These are phyloP conservation scores for Gopherus evgoodei DNA, from an alignment of 2,113 vertebrate genomes.

Conservation along the genomic window DNA sequence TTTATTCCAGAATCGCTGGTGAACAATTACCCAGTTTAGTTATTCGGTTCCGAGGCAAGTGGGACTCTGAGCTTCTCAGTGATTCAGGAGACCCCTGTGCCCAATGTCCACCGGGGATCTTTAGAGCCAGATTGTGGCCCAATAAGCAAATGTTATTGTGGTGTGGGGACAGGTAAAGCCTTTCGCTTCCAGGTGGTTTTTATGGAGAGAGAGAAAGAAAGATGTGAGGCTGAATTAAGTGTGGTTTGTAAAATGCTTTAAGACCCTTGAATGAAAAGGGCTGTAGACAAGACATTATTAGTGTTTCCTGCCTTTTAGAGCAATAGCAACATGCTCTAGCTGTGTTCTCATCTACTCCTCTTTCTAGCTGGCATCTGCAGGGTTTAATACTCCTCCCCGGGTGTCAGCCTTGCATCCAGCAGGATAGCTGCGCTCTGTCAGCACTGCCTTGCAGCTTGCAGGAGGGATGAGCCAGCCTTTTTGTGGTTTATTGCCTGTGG, in stretches of 20 bases:
- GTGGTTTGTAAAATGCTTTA: background rate
- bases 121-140: background rate
- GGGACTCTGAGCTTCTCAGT: background rate
- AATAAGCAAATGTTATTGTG: background rate
- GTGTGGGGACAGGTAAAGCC: background rate
- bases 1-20: background rate
- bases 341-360: background rate
- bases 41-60: background rate
- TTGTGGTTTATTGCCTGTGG: background rate
- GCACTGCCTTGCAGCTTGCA: background rate
- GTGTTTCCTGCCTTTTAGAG: background rate
- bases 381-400: background rate
- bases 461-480: background rate
- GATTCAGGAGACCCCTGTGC: background rate
- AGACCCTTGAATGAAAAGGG: background rate
- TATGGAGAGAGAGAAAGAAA: background rate
- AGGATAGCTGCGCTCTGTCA: background rate
- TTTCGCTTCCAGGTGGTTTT: background rate
- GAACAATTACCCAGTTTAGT: background rate
- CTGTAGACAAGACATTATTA: background rate
- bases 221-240: background rate
- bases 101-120: background rate
- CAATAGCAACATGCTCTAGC: background rate
- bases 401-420: background rate
- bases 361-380: background rate